Evolutionary conservation across 2,797 vertebrate genomes (phyloP).

Genomic region (Cossypha dichroa): DNA sequence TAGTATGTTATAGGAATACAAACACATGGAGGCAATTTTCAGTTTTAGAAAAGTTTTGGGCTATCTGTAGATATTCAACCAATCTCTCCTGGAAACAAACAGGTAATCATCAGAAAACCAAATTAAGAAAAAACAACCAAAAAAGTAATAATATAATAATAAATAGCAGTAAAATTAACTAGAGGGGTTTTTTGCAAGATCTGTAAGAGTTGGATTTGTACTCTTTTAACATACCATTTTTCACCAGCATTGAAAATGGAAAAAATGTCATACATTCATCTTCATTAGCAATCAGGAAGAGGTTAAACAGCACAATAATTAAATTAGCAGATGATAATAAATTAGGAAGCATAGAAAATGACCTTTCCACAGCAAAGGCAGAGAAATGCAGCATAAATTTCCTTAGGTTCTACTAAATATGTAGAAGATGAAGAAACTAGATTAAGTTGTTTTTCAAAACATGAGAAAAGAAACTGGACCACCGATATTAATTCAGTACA

Average conservation of each 20-base stretch:
- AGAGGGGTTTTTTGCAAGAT: background rate
- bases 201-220: background rate
- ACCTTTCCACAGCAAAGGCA: background rate
- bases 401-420: background rate
- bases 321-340: slow-evolving; percentile 49
- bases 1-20: background rate
- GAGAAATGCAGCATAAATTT: background rate
- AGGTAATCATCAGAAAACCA: background rate
- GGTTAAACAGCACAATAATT: slow-evolving; percentile 41
- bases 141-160: background rate
- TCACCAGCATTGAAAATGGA: background rate
- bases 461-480: background rate
- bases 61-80: background rate
- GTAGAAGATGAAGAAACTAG: background rate
- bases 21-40: background rate
- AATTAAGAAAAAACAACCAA: background rate
- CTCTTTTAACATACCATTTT: background rate
- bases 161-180: background rate
- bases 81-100: background rate
- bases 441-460: background rate
- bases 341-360: background rate
- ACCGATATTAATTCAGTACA: background rate
- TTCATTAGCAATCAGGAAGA: slow-evolving; percentile 41
- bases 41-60: background rate
- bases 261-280: background rate